Evolutionary conservation across 2,113 vertebrate genomes (phyloP).

Genomic region (Rynchops niger): DNA sequence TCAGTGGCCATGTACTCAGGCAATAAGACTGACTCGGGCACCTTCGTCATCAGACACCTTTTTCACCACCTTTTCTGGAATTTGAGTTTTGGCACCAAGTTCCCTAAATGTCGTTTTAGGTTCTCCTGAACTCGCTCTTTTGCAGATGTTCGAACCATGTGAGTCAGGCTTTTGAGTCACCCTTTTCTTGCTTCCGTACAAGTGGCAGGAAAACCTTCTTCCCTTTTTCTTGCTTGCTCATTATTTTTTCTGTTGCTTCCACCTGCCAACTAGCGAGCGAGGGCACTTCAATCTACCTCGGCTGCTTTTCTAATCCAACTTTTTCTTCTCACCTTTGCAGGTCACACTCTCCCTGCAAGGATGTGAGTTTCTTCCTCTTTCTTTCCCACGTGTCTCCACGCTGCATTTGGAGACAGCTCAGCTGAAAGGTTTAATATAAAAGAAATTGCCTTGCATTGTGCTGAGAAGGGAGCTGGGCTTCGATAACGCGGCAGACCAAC

Average conservation of each 20-base stretch:
- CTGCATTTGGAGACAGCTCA: neutral
- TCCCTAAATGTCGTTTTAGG: neutral
- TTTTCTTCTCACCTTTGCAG: neutral
- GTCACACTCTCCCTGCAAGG: neutral
- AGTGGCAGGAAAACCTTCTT: neutral
- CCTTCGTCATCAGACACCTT: neutral
- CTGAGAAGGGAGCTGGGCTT: neutral
- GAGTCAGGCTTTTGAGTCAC: neutral
- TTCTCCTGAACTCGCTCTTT: neutral
- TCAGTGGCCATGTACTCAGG: neutral
- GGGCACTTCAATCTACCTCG: neutral
- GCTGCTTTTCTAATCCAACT: neutral
- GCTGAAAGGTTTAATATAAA: neutral
- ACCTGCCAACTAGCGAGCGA: neutral
- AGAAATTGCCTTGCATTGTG: neutral
- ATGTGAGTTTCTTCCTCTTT: neutral
- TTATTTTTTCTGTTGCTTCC: neutral
- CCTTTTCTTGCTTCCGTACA: neutral
- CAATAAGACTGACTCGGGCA: neutral
- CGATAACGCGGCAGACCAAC: neutral
- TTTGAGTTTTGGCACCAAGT: neutral
- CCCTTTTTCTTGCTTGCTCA: neutral
- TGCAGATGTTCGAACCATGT: neutral
- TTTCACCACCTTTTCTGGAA: neutral
- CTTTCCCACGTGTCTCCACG: neutral